These are phyloP conservation scores for Alosa sapidissima DNA, from an alignment of 2,797 vertebrate species.

Conservation along the genomic window DNA sequence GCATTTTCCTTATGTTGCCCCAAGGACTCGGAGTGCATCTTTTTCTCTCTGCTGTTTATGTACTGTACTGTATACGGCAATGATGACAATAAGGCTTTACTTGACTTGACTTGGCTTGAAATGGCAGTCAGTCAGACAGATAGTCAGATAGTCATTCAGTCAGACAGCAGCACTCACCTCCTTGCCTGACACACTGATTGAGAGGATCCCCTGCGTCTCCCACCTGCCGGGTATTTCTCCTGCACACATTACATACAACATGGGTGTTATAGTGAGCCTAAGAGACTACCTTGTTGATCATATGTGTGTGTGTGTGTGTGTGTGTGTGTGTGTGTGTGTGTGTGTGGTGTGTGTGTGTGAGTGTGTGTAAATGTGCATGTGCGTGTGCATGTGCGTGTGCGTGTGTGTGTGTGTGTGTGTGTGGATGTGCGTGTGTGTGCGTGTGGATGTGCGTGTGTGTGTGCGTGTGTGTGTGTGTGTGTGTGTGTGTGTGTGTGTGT, in stretches of 20 bases:
- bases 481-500: not conserved
- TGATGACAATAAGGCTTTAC: too few species aligned
- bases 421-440: not conserved
- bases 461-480: not conserved
- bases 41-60: too few species aligned
- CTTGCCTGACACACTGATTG: constrained; percentile 78
- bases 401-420: too few species aligned
- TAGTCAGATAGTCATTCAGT: too few species aligned
- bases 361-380: not conserved
- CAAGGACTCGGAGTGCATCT: too few species aligned
- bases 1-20: too few species aligned
- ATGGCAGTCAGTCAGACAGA: too few species aligned
- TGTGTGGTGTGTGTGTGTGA: not conserved
- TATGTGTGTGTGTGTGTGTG: constrained; percentile 28
- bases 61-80: too few species aligned
- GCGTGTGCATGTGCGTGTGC: not conserved
- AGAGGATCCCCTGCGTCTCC: constrained; percentile 75
- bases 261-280: not conserved
- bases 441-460: not conserved
- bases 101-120: too few species aligned
- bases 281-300: not conserved
- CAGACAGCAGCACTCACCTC: constrained; percentile 67
- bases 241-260: constrained; percentile 46
- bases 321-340: constrained; percentile 18
- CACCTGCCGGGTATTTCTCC: constrained; percentile 78